A percentile compares a stretch with the other conserved stretches of the same genome.
These are phyloP conservation scores for Anastrepha obliqua DNA, from an alignment of 1,140 invertebrate species.

Conservation along the genomic window DNA sequence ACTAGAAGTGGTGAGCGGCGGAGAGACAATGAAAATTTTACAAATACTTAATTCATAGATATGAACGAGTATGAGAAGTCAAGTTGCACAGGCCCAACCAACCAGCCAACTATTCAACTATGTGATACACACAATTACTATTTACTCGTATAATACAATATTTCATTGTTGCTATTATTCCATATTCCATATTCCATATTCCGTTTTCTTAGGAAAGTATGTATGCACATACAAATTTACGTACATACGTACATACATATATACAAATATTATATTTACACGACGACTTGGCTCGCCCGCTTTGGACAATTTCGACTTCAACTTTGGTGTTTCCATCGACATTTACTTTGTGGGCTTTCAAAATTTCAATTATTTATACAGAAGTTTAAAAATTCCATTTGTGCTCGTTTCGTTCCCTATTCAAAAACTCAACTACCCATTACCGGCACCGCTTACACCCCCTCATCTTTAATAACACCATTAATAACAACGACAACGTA, in stretches of 20 bases:
- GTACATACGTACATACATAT: too few species aligned
- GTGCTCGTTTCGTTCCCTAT: slow-evolving; percentile 51
- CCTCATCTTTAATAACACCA: background rate
- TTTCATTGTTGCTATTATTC: slow-evolving; percentile 50
- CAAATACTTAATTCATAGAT: slow-evolving; percentile 52
- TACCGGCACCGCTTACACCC: slow-evolving; percentile 32
- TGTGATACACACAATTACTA: slow-evolving; percentile 43
- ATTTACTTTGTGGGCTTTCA: slow-evolving; percentile 26
- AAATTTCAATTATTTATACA: slow-evolving; percentile 59
- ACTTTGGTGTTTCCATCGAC: slow-evolving; percentile 10
- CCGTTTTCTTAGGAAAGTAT: slow-evolving; percentile 1
- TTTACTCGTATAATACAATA: slow-evolving; percentile 44
- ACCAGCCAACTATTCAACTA: slow-evolving; percentile 19
- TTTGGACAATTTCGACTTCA: slow-evolving; percentile 43
- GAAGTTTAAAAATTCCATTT: slow-evolving; percentile 59
- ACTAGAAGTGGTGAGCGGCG: background rate
- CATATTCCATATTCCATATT: slow-evolving; percentile 52
- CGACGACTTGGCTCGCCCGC: slow-evolving; percentile 32
- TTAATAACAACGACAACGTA: slow-evolving; percentile 20
- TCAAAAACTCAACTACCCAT: slow-evolving; percentile 12
- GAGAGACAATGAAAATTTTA: slow-evolving; percentile 39
- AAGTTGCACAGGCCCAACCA: slow-evolving; percentile 4
- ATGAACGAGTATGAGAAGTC: slow-evolving; percentile 21
- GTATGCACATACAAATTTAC: background rate
- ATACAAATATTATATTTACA: background rate